phyloP scores from a whole-genome alignment of 1,140 invertebrate genomes.

The Carposina sasakii region DNA sequence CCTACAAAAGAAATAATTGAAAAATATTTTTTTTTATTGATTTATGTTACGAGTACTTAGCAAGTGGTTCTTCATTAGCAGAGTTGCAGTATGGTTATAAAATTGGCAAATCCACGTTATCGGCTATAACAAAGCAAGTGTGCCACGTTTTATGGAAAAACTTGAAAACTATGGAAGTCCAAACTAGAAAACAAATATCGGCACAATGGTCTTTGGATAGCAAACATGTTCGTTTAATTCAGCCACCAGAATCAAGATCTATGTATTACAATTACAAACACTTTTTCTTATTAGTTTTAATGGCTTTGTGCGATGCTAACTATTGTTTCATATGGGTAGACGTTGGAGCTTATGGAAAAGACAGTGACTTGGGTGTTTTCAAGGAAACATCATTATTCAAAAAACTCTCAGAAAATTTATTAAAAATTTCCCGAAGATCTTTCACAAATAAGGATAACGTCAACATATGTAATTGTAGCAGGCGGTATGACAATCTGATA shows the following conservation, averaged over 20 bases:
- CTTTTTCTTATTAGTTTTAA: slow-evolving; percentile 36
- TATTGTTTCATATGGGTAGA: slow-evolving; percentile 55
- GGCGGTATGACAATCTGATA: too few relatives aligned
- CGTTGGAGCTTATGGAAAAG: slow-evolving; percentile 45
- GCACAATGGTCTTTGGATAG: not conserved
- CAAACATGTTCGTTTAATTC: slow-evolving; percentile 1
- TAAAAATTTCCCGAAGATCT: not conserved
- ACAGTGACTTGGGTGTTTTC: slow-evolving; percentile 56
- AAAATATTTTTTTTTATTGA: not conserved
- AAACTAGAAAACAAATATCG: not conserved
- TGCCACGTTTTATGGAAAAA: slow-evolving; percentile 1
- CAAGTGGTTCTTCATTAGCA: not conserved
- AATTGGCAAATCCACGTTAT: not conserved
- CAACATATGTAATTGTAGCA: too few relatives aligned
- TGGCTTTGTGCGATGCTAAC: slow-evolving; percentile 56
- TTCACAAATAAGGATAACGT: slow-evolving; percentile 2
- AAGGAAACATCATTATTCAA: slow-evolving; percentile 13
- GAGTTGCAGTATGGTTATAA: slow-evolving; percentile 3
- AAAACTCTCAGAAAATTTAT: slow-evolving; percentile 1
- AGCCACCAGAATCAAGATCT: slow-evolving; percentile 1
- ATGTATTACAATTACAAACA: slow-evolving; percentile 1
- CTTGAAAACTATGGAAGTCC: not conserved
- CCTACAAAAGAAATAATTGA: slow-evolving; percentile 1
- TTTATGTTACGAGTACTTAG: not conserved
- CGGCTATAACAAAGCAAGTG: slow-evolving; percentile 1